Conservation (phyloP, 2,797 vertebrate genomes). For the Yasuhikotakia modesta region DNA sequence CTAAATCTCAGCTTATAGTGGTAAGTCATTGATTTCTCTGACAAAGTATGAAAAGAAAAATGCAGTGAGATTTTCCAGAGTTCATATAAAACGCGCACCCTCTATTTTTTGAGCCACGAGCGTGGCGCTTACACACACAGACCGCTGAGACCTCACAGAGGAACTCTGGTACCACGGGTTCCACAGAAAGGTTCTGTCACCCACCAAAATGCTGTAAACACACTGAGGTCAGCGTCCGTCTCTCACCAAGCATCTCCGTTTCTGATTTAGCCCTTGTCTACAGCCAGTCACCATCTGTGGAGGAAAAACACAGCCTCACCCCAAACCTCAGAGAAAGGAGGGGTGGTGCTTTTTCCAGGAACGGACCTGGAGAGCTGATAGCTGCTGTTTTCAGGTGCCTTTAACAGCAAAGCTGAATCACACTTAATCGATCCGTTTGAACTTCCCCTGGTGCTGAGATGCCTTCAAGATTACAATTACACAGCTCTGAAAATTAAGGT, state of each 20-base stretch:
- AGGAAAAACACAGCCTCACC: background rate
- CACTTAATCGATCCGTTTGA: slow-evolving; percentile 52
- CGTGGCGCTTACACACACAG: background rate
- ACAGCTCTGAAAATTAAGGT: slow-evolving; percentile 39
- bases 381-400: slow-evolving; percentile 34
- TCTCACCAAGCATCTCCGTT: slow-evolving; percentile 28
- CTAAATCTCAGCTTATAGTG: slow-evolving; percentile 51
- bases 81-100: slow-evolving; percentile 43
- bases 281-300: slow-evolving; percentile 18
- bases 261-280: slow-evolving; percentile 4
- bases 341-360: background rate
- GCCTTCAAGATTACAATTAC: slow-evolving; percentile 51
- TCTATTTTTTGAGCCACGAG: slow-evolving; percentile 15
- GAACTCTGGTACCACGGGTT: background rate
- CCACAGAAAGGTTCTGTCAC: slow-evolving; percentile 5
- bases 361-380: slow-evolving; percentile 13
- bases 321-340: background rate
- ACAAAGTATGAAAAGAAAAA: slow-evolving; percentile 54
- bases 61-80: slow-evolving; percentile 43
- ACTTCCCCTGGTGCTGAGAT: slow-evolving; percentile 20
- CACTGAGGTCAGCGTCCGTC: slow-evolving; percentile 13
- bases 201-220: slow-evolving; percentile 37
- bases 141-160: slow-evolving; percentile 15
- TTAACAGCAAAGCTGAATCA: slow-evolving; percentile 51
- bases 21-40: slow-evolving; percentile 55